These are phyloP conservation scores for Epinephelus moara DNA, from an alignment of 2,113 vertebrate genomes.

Conservation along the genomic window DNA sequence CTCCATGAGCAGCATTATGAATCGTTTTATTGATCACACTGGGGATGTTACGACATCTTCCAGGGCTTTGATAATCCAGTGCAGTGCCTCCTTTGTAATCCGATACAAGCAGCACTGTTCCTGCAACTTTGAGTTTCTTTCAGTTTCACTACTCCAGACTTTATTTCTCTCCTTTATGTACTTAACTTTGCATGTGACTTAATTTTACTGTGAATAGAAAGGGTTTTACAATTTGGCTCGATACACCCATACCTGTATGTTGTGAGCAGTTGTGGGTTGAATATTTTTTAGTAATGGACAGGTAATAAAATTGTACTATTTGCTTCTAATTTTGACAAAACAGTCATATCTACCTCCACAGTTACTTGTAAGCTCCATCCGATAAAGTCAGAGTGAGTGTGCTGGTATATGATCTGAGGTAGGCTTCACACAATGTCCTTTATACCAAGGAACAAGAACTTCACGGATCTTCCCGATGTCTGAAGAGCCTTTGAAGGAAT, in stretches of 20 bases:
- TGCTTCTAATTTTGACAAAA: no score
- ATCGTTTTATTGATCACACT: conserved; percentile 53
- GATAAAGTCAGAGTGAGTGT: no score
- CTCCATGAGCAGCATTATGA: conserved; percentile 26
- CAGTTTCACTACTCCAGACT: neutral
- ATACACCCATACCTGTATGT: no score
- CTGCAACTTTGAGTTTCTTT: neutral
- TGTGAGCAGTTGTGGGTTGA: no score
- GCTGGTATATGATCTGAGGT: no score
- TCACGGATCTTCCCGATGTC: neutral
- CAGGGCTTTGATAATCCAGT: conserved; percentile 43
- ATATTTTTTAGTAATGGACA: no score
- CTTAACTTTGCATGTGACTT: neutral
- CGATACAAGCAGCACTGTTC: neutral
- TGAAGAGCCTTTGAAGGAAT: no score
- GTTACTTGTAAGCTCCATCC: no score
- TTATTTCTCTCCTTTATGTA: neutral
- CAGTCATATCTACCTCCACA: no score
- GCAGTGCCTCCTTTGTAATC: conserved; percentile 34
- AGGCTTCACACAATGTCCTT: no score
- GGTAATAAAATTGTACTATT: no score
- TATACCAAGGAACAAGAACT: no score
- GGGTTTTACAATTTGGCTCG: neutral
- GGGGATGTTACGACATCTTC: conserved; percentile 54
- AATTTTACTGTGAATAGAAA: neutral